Conservation (phyloP, 2,113 vertebrate species). For the Sinocyclocheilus maitianheensis region DNA sequence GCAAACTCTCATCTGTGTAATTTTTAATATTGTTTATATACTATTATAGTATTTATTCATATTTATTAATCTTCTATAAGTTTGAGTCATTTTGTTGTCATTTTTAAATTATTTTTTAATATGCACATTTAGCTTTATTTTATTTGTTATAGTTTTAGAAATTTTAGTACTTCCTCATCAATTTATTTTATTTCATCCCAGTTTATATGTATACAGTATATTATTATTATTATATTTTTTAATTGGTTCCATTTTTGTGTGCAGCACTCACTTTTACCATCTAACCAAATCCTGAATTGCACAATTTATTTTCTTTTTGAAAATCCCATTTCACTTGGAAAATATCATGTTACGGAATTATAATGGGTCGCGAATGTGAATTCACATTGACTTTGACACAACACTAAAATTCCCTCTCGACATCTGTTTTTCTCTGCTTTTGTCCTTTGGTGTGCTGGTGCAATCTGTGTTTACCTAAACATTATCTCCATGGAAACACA, state of each 20-base stretch:
- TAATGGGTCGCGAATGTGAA: background rate
- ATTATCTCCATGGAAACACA: slow-evolving; percentile 48
- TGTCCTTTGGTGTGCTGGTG: slow-evolving; percentile 16
- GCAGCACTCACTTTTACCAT: background rate
- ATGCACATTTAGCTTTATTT: background rate
- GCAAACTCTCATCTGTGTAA: background rate
- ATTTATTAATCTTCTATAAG: background rate
- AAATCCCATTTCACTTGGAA: background rate
- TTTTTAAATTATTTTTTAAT: background rate
- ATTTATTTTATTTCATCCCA: background rate
- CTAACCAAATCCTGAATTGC: background rate
- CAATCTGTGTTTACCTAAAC: slow-evolving; percentile 53
- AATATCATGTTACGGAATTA: background rate
- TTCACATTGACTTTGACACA: background rate
- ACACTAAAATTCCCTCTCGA: background rate
- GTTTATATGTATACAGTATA: background rate
- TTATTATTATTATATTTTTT: background rate
- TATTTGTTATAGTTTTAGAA: background rate
- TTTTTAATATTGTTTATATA: background rate
- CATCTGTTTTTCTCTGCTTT: background rate
- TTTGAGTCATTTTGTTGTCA: background rate
- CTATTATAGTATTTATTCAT: background rate
- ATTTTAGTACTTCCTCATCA: background rate
- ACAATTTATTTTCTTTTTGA: background rate
- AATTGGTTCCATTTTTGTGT: background rate